Percentiles rank a stretch among this genome's conserved stretches.
These are phyloP conservation scores for Rattus rattus DNA, from an alignment of 2,113 vertebrate species.

Conservation along the genomic window DNA sequence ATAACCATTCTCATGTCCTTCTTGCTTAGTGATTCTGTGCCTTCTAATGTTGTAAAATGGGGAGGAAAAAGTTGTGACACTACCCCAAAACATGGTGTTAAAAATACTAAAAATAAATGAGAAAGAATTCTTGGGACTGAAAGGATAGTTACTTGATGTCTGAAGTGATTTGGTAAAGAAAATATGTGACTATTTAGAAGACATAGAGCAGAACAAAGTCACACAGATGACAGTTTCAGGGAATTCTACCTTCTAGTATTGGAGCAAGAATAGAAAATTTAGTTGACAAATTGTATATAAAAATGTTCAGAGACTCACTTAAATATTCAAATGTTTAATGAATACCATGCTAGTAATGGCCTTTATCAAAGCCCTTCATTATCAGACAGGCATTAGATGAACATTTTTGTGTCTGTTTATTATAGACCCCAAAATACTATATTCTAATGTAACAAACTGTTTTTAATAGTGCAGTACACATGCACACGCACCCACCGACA, in stretches of 20 bases:
- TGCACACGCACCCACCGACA: no score
- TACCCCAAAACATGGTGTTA: not conserved
- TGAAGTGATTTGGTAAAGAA: not conserved
- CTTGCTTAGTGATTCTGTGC: not conserved
- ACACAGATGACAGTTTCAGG: not conserved
- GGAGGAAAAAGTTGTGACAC: not conserved
- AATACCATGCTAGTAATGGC: not conserved
- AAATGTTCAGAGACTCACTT: not conserved
- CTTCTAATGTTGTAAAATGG: not conserved
- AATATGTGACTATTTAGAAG: not conserved
- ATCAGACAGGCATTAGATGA: not conserved
- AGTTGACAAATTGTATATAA: not conserved
- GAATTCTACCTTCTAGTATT: not conserved
- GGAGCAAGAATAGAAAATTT: not conserved
- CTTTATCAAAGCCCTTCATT: not conserved
- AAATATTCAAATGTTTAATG: not conserved
- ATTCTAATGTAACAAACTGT: not conserved
- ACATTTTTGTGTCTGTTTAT: not conserved
- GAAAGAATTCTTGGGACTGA: not conserved
- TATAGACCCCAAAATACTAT: not conserved
- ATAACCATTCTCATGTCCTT: not conserved
- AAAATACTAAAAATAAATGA: not conserved
- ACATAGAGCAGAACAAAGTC: not conserved
- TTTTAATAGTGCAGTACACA: not conserved
- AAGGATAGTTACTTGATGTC: not conserved